Evolutionary conservation across 2,113 vertebrate species (phyloP), one percentile per base, ranked within the genome.

Genomic region (Entelurus aequoreus): DNA sequence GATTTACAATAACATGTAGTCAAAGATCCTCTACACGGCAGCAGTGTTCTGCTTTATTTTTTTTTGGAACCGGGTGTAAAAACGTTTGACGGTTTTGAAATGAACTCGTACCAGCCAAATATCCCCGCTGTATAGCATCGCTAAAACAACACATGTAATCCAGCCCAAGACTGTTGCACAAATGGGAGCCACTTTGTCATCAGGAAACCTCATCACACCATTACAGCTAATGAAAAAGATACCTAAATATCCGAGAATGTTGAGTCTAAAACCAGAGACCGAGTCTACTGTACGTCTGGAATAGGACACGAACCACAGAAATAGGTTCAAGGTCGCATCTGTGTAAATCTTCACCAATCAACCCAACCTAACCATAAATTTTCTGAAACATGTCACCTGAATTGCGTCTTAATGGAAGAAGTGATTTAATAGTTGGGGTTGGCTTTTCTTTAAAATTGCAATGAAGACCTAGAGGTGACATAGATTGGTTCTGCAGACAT

Each of bases 231-330:
- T 69, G 72, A 78, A 59, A 37, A 5, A 68, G 76, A 68, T 59
- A 71, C 76, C 68, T 78, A 81, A 86, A 83, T 80, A 83, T 85
- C 72, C 77, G 10, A 1, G 10, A 79, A 62, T 68, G 71, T 68
- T 67, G 71, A 76, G 48, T 71, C 53, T 49, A 62, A 80, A 67
- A 66, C 48, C 71, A 66, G 70, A 14, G 42, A 53, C 47, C 54
- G 72, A 69, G 55, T 76, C 9, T 19, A 56, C 38, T 16, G 54
- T 42, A 44, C 51, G 56, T 55, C 57, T 66, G 61, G 73, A 78
- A 80, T 42, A 77, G 67, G 52, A 54, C 51, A 69, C 54, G 28
- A n/a, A 61, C 37, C 52, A 13, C 52, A 63, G 58, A 68, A 57
- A 35, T 70, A 75, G 74, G 66, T 60, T 48, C 46, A 10, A 8